Conservation (phyloP, 2,113 vertebrate species). For the Pteruthius melanotis region DNA sequence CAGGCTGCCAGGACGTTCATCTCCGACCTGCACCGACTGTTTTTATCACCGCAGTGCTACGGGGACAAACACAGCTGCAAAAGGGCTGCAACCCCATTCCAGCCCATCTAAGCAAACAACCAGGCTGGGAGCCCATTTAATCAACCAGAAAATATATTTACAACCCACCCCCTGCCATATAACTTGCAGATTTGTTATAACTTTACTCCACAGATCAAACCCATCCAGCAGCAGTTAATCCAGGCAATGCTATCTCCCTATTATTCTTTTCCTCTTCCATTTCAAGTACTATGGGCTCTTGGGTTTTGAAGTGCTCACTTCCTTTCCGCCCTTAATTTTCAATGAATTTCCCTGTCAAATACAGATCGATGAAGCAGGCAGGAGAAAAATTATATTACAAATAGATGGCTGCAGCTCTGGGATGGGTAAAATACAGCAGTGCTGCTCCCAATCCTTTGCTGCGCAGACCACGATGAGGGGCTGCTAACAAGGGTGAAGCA, state of each 20-base stretch:
- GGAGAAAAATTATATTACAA: background rate
- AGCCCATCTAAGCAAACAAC: background rate
- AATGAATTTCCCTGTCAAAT: constrained; percentile 22
- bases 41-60: constrained; percentile 74
- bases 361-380: background rate
- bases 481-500: background rate
- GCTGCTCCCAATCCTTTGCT: background rate
- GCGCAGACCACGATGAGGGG: background rate
- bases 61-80: background rate
- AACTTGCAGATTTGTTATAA: background rate
- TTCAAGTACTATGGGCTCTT: background rate
- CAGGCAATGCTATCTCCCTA: background rate
- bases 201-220: background rate
- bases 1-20: constrained; percentile 82
- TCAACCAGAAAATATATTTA: background rate
- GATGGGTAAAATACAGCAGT: background rate
- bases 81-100: background rate
- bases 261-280: background rate
- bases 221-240: background rate
- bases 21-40: constrained; percentile 75
- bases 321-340: background rate
- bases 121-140: background rate
- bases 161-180: background rate
- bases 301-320: background rate
- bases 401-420: background rate